These are phyloP conservation scores for Siniperca knerii DNA, from an alignment of 2,113 vertebrate species.

Conservation along the genomic window DNA sequence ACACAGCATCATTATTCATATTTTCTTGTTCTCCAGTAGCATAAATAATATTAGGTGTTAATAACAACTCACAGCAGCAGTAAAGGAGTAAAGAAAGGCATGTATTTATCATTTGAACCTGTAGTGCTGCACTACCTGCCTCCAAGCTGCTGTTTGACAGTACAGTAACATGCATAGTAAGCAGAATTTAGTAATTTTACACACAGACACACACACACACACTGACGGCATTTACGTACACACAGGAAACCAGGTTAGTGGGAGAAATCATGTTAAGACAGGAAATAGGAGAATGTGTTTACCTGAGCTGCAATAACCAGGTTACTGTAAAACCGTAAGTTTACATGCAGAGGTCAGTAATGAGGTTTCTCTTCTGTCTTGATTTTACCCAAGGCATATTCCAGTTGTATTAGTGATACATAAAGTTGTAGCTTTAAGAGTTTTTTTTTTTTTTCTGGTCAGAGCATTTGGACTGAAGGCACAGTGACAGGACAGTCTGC, in stretches of 20 bases:
- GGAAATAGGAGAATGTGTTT: not conserved
- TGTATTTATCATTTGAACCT: conserved; percentile 1
- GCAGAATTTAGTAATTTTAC: conserved; percentile 37
- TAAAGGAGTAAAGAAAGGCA: conserved; percentile 39
- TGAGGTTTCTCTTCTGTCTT: not conserved
- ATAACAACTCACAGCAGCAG: conserved; percentile 46
- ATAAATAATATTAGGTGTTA: conserved; percentile 63
- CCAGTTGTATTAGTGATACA: not conserved
- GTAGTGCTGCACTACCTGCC: conserved; percentile 18
- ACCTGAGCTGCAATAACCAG: conserved; percentile 3
- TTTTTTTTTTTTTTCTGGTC: not conserved
- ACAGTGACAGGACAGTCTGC: not conserved
- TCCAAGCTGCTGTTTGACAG: conserved; percentile 61
- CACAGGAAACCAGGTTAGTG: conserved; percentile 31
- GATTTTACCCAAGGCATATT: not conserved
- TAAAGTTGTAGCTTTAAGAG: not conserved
- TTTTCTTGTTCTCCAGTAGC: conserved; percentile 50
- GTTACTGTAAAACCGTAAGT: conserved; percentile 23
- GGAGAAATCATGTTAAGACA: conserved; percentile 21
- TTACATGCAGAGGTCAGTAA: conserved; percentile 3
- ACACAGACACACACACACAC: conserved; percentile 8
- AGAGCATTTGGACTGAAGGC: conserved; percentile 1
- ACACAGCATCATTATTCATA: conserved; percentile 53
- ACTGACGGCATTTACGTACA: conserved; percentile 17
- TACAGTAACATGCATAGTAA: conserved; percentile 46